Base-by-base conservation (phyloP, 2,113 vertebrate genomes). In the Suncus etruscus region DNA sequence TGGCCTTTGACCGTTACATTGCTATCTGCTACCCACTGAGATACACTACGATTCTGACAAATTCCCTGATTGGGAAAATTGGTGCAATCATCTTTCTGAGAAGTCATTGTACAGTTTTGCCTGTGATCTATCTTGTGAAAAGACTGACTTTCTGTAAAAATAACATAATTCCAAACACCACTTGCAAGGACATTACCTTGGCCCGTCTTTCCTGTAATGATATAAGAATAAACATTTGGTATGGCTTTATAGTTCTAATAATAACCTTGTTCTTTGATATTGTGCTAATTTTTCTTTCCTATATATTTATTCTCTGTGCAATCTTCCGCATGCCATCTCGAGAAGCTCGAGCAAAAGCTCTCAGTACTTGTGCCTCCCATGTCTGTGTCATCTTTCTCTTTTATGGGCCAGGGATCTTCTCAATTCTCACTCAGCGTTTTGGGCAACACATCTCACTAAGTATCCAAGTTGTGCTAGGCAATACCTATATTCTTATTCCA, bases 301-400 rank as follows among this genome's bases (percentile, higher is more conserved):
- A 96, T 29, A 0, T 91, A 14, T 31, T 96, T 15, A 97, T 98
- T 92, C 89, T 98, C 50, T 72, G 0, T 83, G 85, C 96, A 0
- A 89, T 97, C 0, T 89, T 96, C 84, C n/a, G 0, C 45, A 90
- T 97, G 1, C 24, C 58, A 0, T 94, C 69, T 0, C 90, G 86
- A 86, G 84, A 94, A 22, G 97, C 97, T 85, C 90, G 93, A 8
- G 86, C 94, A 11, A 96, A 95, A 61, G 93, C 92, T 9, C 92
- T 97, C 45, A 91, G 96, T 73, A 97, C 96, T 6, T 97, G 97
- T 7, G 0, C 95, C 5, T 95, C 97, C 77, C 97, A 97, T 20
- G 32, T 97, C 77, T 97, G 96, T 0, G 80, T 92, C 63, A 97
- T 97, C 32, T 83, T 96, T 65, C 92, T 88, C 47, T 98, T 97